Base-by-base conservation (phyloP, 1,140 invertebrate genomes). In the Oryzaephilus surinamensis region DNA sequence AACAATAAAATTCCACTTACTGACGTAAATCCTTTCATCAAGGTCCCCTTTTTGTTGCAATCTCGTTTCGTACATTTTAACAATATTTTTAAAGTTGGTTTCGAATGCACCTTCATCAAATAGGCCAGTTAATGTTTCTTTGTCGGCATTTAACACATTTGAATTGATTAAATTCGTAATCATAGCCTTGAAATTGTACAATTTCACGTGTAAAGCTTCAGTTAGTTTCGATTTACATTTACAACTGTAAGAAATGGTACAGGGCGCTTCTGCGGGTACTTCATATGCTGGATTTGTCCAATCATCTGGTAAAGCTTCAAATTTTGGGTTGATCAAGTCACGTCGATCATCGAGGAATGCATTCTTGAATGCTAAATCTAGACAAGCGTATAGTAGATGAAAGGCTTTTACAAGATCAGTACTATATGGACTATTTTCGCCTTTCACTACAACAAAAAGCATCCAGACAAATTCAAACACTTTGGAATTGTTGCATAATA, bases 401-500 rank as follows among this genome's bases (percentile, higher is more conserved):
- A 90, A 94, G 29, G 90, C 96, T 60, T 90, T 93, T 1, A 97
- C 91, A 43, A 97, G 67, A 67, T 97, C 92, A 63, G 92, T 82
- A 32, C 84, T 84, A 29, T 89, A 84, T 32, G 79, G 77, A 28
- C 80, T 71, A 52, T 85, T 78, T 51, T 83, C 77, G 39, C 79
- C 83, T 66, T 96, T 96, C n/a, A 92, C 81, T 63, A 84, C 81
- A 13, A 95, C 74, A 67, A 93, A 97, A 17, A 96, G 62, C 18
- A 84, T 89, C 93, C 92, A 97, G 52, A 81, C 83, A 57, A 96
- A 93, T 52, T 92, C 87, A 65, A 92, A 95, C 8, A 96, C 63
- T 59, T 87, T 84, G 20, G 75, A n/a, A n/a, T n/a, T n/a, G n/a
- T n/a, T n/a, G n/a, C n/a, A n/a, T n/a, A n/a, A n/a, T n/a, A n/a